These are phyloP conservation scores for Scomberomorus guttatus DNA, from an alignment of 2,797 vertebrate genomes.

Conservation along the genomic window DNA sequence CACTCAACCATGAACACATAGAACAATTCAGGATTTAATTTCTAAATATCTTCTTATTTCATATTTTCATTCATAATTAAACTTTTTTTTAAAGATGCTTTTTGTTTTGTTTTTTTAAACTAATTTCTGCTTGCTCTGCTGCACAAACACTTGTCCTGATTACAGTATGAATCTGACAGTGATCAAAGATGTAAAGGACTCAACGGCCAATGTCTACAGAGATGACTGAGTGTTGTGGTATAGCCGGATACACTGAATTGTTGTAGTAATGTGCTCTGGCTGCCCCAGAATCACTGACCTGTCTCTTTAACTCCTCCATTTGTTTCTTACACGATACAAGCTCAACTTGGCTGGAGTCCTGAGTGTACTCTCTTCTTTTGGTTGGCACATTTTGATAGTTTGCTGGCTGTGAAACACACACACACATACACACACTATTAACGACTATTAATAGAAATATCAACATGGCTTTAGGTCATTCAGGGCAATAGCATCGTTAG, in stretches of 20 bases:
- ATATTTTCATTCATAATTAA: no score
- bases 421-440: background rate
- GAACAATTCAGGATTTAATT: no score
- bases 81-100: no score
- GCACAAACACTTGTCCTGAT: background rate
- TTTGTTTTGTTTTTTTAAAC: no score
- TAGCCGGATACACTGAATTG: background rate
- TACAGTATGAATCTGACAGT: background rate
- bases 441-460: background rate
- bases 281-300: slow-evolving; percentile 58
- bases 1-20: no score
- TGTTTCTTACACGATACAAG: slow-evolving; percentile 43
- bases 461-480: background rate
- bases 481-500: background rate
- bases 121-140: no score
- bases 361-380: slow-evolving; percentile 72
- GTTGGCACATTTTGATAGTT: slow-evolving; percentile 76
- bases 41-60: no score
- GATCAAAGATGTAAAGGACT: background rate
- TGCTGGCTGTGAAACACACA: slow-evolving; percentile 38
- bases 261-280: no score
- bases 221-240: background rate
- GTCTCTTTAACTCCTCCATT: slow-evolving; percentile 51
- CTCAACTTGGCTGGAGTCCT: slow-evolving; percentile 43
- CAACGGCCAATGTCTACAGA: background rate